Percentiles rank a stretch among this genome's conserved stretches.
Conservation (phyloP, 2,113 vertebrate species). For the Cephalopholis sonnerati region DNA sequence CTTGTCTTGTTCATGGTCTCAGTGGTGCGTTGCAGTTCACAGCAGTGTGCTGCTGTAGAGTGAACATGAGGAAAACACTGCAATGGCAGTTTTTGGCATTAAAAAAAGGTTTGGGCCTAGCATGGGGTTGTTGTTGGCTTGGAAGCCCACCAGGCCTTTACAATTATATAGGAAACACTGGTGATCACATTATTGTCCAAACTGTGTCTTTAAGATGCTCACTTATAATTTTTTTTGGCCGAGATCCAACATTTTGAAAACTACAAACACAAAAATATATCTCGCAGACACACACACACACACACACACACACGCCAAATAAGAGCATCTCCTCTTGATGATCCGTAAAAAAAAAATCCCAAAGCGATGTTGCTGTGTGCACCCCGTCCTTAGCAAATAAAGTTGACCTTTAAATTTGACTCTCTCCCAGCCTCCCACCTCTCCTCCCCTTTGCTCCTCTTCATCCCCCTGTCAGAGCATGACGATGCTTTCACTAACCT, state of each 20-base stretch:
- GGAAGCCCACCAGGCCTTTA: too few species aligned
- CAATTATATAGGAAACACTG: too few species aligned
- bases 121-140: too few species aligned
- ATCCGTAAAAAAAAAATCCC: constrained; percentile 80
- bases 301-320: constrained; percentile 40
- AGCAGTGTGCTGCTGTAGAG: too few species aligned
- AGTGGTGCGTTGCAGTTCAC: too few species aligned
- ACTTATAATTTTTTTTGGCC: neutral
- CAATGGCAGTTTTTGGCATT: too few species aligned
- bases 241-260: constrained; percentile 6
- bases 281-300: constrained; percentile 2
- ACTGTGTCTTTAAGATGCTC: neutral
- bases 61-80: too few species aligned
- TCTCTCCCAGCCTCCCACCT: constrained; percentile 55
- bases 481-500: constrained; percentile 83
- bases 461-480: constrained; percentile 86
- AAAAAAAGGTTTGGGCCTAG: too few species aligned
- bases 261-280: constrained; percentile 1
- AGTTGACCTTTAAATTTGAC: constrained; percentile 86
- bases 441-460: constrained; percentile 53
- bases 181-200: neutral
- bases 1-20: too few species aligned
- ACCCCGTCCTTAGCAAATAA: constrained; percentile 83
- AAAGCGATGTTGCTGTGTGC: constrained; percentile 81
- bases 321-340: constrained; percentile 70